Conservation (phyloP, 2,888 invertebrate genomes). For the Deilephila elpenor region DNA sequence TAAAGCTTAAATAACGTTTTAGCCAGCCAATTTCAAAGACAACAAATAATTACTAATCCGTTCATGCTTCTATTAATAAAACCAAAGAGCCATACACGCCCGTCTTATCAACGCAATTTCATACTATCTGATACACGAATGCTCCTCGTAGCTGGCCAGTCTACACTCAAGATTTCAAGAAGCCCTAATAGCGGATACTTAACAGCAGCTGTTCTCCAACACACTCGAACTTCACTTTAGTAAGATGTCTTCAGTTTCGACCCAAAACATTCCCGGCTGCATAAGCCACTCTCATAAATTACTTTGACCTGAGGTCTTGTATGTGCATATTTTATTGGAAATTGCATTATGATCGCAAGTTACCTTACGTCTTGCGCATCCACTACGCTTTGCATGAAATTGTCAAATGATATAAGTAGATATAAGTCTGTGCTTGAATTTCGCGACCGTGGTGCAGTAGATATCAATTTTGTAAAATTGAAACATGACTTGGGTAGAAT, state of each 20-base stretch:
- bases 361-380: neutral
- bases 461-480: no score
- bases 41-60: no score
- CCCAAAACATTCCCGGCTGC: neutral
- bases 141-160: neutral
- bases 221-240: neutral
- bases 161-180: neutral
- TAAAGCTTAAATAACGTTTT: no score
- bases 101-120: no score
- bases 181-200: neutral
- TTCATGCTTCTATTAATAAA: no score
- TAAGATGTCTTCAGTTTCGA: neutral
- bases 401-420: neutral
- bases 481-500: no score
- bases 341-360: constrained; percentile 6
- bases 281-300: neutral
- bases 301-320: neutral
- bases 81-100: no score
- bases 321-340: constrained; percentile 17
- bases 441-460: neutral
- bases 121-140: neutral
- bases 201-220: neutral
- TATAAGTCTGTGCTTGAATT: neutral
- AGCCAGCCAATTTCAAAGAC: no score
- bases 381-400: neutral